phyloP scores from a whole-genome alignment of 2,797 vertebrate genomes.

The Characodon lateralis region DNA sequence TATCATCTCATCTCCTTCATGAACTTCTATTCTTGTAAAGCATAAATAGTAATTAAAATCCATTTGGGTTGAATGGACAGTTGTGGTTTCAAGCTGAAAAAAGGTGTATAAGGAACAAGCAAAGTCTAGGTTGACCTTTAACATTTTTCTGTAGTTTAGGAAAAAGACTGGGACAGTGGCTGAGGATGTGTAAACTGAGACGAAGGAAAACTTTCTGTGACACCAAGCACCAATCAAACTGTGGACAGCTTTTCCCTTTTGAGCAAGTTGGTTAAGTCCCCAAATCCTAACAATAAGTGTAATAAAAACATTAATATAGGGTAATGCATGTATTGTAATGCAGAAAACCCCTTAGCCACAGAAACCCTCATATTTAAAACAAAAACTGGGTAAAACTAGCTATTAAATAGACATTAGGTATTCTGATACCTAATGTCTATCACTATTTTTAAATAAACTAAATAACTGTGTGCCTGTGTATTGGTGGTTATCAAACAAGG shows the following conservation, averaged over 20 bases:
- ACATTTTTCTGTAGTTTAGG: not conserved
- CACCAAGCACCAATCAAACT: not conserved
- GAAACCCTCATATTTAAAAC: not conserved
- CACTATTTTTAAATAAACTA: not conserved
- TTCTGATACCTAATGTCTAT: not conserved
- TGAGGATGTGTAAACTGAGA: too few species aligned
- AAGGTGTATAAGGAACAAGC: too few species aligned
- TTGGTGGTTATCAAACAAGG: not conserved
- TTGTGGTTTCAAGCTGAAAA: not conserved
- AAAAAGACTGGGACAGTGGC: not conserved
- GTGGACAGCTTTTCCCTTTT: not conserved
- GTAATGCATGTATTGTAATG: not conserved
- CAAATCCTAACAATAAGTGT: not conserved
- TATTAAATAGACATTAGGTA: not conserved
- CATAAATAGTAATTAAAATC: constrained; percentile 70
- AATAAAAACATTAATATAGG: not conserved
- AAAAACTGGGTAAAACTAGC: not conserved
- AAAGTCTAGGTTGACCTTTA: not conserved
- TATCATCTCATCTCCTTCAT: constrained; percentile 21
- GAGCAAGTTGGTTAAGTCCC: not conserved
- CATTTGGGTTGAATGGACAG: constrained; percentile 26
- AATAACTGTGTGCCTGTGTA: not conserved
- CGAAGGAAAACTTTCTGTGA: not conserved
- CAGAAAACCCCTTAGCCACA: too few species aligned
- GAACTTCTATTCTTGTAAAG: constrained; percentile 42